Base-by-base conservation (phyloP, 2,797 vertebrate genomes). In the Lagocephalus sceleratus region DNA sequence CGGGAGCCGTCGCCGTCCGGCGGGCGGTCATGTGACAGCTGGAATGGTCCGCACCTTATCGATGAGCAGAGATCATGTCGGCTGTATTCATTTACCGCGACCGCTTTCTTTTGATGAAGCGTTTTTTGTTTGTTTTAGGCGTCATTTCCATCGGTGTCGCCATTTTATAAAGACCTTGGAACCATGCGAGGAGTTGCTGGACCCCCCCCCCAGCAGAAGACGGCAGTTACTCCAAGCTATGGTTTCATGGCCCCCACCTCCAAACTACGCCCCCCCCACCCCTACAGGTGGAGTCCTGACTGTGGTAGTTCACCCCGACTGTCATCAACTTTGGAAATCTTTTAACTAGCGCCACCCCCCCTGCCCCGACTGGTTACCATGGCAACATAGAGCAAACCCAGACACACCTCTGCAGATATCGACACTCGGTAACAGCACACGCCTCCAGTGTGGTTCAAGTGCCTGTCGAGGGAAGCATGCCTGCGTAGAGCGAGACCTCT, bases 391-490 rank as follows among this genome's bases (percentile, higher is more conserved):
- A 38, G 17, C 17, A 22, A 1, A 15, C 17, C n/a, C n/a, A n/a
- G n/a, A n/a, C n/a, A n/a, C n/a, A n/a, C n/a, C n/a, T n/a, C n/a
- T n/a, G n/a, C n/a, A n/a, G n/a, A 19, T 6, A 16, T 6, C 4
- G n/a, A 15, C 6, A 3, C 6, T 7, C 16, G 11, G 19, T 19
- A 19, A 19, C n/a, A 2, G 40, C 40, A n/a, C 16, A n/a, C n/a
- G 7, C 16, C 40, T 6, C 40, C 17, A 19, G 17, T 6, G 15
- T 50, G 6, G 20, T 40, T 50, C 5, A 55, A 45, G 45, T 59
- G 61, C 53, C 61, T 40, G 40, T 41, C 65, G 39, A 73, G 57
- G 64, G 56, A 49, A 71, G 71, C 16, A 52, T 43, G 9, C 6
- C 41, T 17, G 45, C n/a, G 64, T 41, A n/a, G 15, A 14, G 32